These are phyloP conservation scores for Gobius niger DNA, from an alignment of 2,113 vertebrate species.

Conservation along the genomic window DNA sequence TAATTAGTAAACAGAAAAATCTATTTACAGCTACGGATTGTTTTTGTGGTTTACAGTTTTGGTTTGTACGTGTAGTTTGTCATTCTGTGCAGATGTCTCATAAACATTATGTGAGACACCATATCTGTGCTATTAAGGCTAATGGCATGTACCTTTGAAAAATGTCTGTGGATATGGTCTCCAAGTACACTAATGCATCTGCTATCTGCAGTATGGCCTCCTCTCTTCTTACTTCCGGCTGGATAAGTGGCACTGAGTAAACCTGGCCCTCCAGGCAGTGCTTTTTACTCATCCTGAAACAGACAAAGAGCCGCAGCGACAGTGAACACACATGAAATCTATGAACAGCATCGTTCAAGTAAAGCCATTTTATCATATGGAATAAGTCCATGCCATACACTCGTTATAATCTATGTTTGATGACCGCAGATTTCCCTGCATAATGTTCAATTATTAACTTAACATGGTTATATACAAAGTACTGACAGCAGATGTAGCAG, in stretches of 20 bases:
- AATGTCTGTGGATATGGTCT: constrained; percentile 90
- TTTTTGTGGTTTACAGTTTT: no score
- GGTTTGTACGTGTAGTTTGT: no score
- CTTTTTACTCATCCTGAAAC: constrained; percentile 81
- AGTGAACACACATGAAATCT: no score
- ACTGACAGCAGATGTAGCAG: neutral
- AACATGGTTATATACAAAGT: no score
- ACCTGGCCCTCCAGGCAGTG: constrained; percentile 86
- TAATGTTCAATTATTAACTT: no score
- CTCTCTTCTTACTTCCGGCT: constrained; percentile 89
- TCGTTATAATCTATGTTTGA: no score
- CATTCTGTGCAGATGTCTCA: no score
- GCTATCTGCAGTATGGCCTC: constrained; percentile 92
- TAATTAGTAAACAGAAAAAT: no score
- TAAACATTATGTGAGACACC: no score
- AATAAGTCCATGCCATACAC: no score
- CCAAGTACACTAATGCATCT: constrained; percentile 87
- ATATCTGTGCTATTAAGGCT: neutral
- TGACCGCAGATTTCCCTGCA: neutral
- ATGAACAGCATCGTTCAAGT: no score
- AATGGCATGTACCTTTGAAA: constrained; percentile 83
- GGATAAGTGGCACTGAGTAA: constrained; percentile 90
- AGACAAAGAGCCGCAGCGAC: neutral
- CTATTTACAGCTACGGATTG: no score
- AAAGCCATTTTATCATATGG: neutral